These are phyloP conservation scores for Cataglyphis rosenhaueri DNA, from an alignment of 2,888 invertebrate species.

Conservation along the genomic window DNA sequence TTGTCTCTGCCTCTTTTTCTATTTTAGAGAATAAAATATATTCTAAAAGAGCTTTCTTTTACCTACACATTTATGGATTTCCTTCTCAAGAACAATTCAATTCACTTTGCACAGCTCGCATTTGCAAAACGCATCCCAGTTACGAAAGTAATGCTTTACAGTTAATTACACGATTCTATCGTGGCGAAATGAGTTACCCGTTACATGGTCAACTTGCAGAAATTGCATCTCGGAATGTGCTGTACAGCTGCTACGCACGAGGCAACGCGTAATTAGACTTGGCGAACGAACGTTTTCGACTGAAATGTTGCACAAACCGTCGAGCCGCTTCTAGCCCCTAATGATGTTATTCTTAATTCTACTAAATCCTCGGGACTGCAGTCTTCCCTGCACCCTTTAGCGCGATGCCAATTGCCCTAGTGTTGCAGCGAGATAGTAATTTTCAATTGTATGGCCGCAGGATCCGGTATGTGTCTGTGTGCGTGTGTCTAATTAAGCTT, in stretches of 20 bases:
- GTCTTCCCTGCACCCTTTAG: conserved; percentile 1
- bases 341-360: conserved; percentile 52
- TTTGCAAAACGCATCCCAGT: conserved; percentile 20
- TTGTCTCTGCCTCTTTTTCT: background rate
- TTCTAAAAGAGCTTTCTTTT: background rate
- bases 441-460: conserved; percentile 11
- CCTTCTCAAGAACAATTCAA: background rate
- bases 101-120: background rate
- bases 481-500: background rate
- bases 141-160: conserved; percentile 52
- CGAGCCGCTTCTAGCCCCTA: conserved; percentile 37
- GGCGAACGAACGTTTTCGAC: conserved; percentile 46
- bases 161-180: conserved; percentile 49
- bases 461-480: background rate
- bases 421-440: conserved; percentile 13
- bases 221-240: conserved; percentile 48
- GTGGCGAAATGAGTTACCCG: conserved; percentile 49
- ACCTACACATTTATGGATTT: background rate
- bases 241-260: conserved; percentile 42
- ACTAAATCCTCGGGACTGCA: conserved; percentile 42
- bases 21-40: background rate
- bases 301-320: conserved; percentile 49
- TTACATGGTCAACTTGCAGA: conserved; percentile 55
- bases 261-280: conserved; percentile 49
- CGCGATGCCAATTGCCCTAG: conserved; percentile 2